A percentile compares a stretch with the other conserved stretches of the same genome.
These are phyloP conservation scores for Drosophila planitibia DNA, from an alignment of 2,888 invertebrate species.

Conservation along the genomic window DNA sequence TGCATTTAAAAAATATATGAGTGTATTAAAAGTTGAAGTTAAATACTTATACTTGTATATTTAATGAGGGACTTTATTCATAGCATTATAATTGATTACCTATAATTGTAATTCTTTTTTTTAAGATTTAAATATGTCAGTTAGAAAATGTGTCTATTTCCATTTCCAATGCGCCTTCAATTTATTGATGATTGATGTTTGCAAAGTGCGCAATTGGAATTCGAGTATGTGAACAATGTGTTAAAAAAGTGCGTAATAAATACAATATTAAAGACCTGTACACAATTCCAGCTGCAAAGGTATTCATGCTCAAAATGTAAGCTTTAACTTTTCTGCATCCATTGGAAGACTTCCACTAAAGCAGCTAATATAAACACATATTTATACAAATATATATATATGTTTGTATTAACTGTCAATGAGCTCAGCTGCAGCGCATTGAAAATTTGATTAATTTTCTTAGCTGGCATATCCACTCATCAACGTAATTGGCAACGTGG, in stretches of 20 bases:
- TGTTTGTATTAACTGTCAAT: background rate
- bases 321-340: background rate
- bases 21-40: background rate
- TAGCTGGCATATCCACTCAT: constrained; percentile 37
- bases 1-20: background rate
- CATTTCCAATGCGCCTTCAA: background rate
- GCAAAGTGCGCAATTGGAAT: too few species aligned
- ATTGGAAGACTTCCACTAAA: background rate
- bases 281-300: background rate
- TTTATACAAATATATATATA: background rate
- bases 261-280: background rate
- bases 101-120: background rate
- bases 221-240: background rate
- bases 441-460: constrained; percentile 10
- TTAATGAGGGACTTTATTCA: too few species aligned
- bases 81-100: background rate
- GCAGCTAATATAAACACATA: background rate
- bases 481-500: constrained; percentile 59
- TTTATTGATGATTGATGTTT: too few species aligned
- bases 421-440: background rate
- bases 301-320: background rate
- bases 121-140: background rate
- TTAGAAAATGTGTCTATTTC: background rate
- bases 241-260: background rate
- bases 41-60: background rate